These are phyloP conservation scores for Hippopotamyrus pictus DNA, from an alignment of 2,797 vertebrate genomes.

Conservation along the genomic window DNA sequence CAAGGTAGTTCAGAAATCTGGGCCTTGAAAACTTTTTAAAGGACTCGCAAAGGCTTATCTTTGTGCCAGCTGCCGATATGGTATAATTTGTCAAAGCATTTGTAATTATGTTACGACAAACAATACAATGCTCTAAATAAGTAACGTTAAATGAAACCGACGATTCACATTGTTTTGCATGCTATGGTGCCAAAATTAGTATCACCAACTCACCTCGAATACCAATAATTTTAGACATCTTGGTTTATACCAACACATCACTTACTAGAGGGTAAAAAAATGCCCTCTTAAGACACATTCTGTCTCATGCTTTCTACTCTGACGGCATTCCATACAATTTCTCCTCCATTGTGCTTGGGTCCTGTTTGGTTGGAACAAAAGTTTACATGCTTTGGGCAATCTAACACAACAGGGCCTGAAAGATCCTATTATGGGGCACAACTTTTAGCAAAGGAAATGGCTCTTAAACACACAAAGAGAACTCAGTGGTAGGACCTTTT, in stretches of 20 bases:
- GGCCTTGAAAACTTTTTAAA: neutral
- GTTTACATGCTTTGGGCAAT: neutral
- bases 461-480: neutral
- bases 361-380: no score
- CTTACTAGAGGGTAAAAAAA: no score
- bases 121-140: neutral
- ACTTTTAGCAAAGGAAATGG: neutral
- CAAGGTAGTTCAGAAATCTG: neutral
- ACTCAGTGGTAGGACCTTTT: neutral
- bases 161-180: no score
- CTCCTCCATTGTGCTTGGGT: no score
- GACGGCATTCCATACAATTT: no score
- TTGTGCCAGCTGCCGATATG: neutral
- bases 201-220: no score
- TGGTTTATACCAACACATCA: no score
- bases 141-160: no score
- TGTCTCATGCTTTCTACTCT: no score
- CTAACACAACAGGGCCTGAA: neutral
- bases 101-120: neutral
- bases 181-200: no score
- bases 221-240: no score
- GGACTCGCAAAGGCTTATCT: neutral
- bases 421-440: neutral
- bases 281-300: no score
- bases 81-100: neutral